Percentiles rank a stretch among this genome's conserved stretches.
These are phyloP conservation scores for Melanotaenia trifasciata DNA, from an alignment of 2,797 vertebrate genomes.

Conservation along the genomic window DNA sequence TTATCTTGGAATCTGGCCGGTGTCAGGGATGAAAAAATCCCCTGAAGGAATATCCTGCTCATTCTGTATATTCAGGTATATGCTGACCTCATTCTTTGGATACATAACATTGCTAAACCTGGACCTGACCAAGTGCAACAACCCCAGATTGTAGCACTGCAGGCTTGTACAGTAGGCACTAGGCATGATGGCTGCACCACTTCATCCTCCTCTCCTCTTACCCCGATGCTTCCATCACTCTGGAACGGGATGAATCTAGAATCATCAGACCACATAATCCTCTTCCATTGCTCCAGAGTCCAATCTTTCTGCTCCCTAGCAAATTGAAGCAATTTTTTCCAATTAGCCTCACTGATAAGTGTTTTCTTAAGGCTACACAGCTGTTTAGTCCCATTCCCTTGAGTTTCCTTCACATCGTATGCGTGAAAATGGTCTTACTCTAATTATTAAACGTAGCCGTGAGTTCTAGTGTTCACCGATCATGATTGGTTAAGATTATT, in stretches of 20 bases:
- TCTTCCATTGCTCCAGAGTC: neutral
- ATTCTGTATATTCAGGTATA: too few relatives aligned
- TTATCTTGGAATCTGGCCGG: too few relatives aligned
- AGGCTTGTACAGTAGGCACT: too few relatives aligned
- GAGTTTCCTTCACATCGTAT: neutral
- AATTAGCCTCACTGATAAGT: neutral
- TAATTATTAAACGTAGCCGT: neutral
- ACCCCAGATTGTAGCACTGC: too few relatives aligned
- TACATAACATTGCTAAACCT: too few relatives aligned
- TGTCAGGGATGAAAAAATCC: too few relatives aligned
- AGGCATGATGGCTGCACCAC: too few relatives aligned
- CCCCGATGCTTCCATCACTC: too few relatives aligned
- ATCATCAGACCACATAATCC: neutral
- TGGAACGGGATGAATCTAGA: neutral
- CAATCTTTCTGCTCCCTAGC: neutral
- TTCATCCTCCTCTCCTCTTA: too few relatives aligned
- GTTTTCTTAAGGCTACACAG: neutral
- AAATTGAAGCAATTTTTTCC: neutral
- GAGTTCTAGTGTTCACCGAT: neutral
- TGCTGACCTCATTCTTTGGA: too few relatives aligned
- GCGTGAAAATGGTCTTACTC: neutral
- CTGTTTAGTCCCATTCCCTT: neutral
- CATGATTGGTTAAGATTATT: too few relatives aligned
- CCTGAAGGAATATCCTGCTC: too few relatives aligned
- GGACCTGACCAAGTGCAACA: neutral